Evolutionary conservation across 2,888 invertebrate genomes (phyloP), one percentile per base, ranked within the genome.

Genomic region (Schizaphis graminum): DNA sequence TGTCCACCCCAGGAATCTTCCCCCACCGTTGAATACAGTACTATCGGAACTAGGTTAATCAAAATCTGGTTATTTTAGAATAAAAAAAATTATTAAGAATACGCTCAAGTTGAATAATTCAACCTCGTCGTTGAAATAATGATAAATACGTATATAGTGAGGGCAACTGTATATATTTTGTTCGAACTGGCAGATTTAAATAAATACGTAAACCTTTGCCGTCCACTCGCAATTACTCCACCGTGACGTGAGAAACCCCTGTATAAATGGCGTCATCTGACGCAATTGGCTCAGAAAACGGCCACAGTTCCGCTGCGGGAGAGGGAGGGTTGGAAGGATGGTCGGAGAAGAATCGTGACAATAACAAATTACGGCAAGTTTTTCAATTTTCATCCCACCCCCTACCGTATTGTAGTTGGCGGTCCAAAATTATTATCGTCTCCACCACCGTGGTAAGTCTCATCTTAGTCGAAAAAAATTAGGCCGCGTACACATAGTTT

Each of bases 331-430:
- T 35, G 16, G 3, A 1, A 16, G 13, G 16, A 8, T 35, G 35
- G 77, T 35, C 8, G 35, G 35, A 53, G 41, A 53, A 35, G 53
- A 53, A 53, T 41, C 91, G 49, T 77, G 91, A 77, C 77, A 53
- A 91, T 91, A 91, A 91, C 91, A 53, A 91, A 91, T 91, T 77
- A 77, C 91, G 53, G 53, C n/a, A 28, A 91, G 91, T 91, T 91
- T 91, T 91, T 91, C 91, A 77, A 91, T 91, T 91, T 91, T 77
- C 77, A 35, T 53, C 91, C 67, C 89, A 21, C 53, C 53, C 87
- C n/a, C 16, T 21, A 2, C 49, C 49, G 49, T 24, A n/a, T 49
- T n/a, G 49, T 49, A n/a, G 47, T 87, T 87, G 7, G n/a, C 16
- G 87, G 47, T 44, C 85, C 85, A 26, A 85, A 85, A 41, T 85